These are phyloP conservation scores for Globicephala melas DNA, from an alignment of 2,113 vertebrate genomes.

Conservation along the genomic window DNA sequence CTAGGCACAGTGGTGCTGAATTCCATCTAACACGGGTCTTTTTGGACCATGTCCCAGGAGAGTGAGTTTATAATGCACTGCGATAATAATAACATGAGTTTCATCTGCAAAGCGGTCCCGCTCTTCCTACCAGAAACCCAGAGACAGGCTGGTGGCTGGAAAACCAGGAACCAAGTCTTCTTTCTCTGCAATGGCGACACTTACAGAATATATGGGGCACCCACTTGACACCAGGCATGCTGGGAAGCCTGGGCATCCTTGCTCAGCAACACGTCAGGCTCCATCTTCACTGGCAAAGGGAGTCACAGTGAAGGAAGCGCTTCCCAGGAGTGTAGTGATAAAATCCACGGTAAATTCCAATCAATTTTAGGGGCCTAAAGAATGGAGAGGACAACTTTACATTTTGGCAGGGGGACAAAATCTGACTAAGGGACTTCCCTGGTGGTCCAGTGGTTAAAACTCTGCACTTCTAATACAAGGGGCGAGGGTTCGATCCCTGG, in stretches of 20 bases:
- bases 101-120: not conserved
- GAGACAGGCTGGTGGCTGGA: not conserved
- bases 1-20: not conserved
- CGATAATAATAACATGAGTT: not conserved
- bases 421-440: not conserved
- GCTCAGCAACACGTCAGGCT: not conserved
- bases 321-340: not conserved
- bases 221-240: no score
- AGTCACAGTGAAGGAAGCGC: accelerated
- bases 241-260: not conserved
- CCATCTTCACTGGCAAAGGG: accelerated
- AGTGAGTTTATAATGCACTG: not conserved
- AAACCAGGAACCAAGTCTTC: accelerated
- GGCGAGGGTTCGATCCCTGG: no score
- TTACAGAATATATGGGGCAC: no score
- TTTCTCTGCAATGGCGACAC: not conserved
- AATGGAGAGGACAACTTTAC: not conserved
- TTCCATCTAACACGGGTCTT: not conserved
- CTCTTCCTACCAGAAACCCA: not conserved
- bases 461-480: no score
- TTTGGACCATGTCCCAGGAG: not conserved
- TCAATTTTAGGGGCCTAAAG: no score
- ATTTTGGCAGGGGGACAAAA: not conserved
- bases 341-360: no score
- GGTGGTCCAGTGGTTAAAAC: no score